Base-by-base conservation (phyloP, 2,797 vertebrate species). In the Adelosebastes latens region DNA sequence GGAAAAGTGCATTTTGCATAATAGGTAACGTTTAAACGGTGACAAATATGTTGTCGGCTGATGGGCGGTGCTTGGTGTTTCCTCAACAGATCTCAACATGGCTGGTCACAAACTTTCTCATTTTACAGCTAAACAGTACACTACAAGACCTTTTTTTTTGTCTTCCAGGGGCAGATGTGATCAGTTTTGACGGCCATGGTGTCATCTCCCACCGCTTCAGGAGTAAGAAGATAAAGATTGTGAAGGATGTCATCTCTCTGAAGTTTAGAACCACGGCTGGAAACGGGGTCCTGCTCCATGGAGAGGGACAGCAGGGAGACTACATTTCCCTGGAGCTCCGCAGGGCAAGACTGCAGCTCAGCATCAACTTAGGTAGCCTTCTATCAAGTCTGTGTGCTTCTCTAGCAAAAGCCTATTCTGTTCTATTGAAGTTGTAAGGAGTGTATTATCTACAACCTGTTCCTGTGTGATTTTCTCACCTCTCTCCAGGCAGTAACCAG, bases 221-320 rank as follows among this genome's bases (percentile, higher is more conserved):
- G 85, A 97, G 96, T 83, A 98, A 98, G 92, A 99, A 98, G 93
- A 95, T 98, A 94, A 98, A 98, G 94, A 97, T 97, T 1, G 62
- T 97, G 91, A 99, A 98, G 87, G 98, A 99, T 52, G 95, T 97
- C 78, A 97, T 99, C 68, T 94, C 97, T 20, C 92, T 99, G 82
- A 99, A 97, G 94, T 99, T 99, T 88, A 96, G 97, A 84, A 98
- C 97, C 39, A 95, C 95, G 1, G 96, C 97, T 81, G 96, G 96
- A 0, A 96, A 98, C n/a, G 98, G 98, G 1, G 95, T 99, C 22
- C 93, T 99, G 53, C 94, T 99, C 56, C 97, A 99, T 0, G 98
- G 98, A 62, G 98, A 99, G 89, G 98, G 98, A 25, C 98, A 99
- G 67, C 98, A 99, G 90, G 98, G 98, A 5, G 98, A 99, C 88